phyloP scores from a whole-genome alignment of 2,113 vertebrate genomes.

The Varanus salvator region DNA sequence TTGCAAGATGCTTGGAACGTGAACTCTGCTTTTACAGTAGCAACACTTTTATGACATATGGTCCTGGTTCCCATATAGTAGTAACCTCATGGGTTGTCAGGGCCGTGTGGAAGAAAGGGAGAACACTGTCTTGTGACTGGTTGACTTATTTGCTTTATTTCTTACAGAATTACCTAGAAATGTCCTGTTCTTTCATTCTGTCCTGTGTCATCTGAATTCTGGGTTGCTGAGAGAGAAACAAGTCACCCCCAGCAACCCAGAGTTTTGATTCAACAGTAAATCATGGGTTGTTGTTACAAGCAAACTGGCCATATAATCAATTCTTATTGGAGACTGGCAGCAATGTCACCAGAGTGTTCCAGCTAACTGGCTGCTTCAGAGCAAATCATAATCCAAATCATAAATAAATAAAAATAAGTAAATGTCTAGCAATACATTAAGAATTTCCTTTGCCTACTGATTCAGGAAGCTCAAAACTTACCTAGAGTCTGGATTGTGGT shows the following conservation, averaged over 20 bases:
- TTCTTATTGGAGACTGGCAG: not conserved
- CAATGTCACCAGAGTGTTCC: not conserved
- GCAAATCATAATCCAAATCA: conserved; percentile 12
- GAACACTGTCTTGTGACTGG: too few relatives aligned
- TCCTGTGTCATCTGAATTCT: too few relatives aligned
- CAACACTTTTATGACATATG: not conserved
- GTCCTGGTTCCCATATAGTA: too few relatives aligned
- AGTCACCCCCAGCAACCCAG: too few relatives aligned
- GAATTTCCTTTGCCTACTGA: not conserved
- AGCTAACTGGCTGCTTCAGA: conserved; percentile 5
- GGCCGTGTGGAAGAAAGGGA: not conserved
- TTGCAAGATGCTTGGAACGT: not conserved
- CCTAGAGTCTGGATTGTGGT: not conserved
- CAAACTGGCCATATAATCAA: not conserved
- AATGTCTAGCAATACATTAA: conserved; percentile 1
- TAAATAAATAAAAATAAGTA: not conserved
- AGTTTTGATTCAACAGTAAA: too few relatives aligned
- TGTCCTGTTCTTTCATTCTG: too few relatives aligned
- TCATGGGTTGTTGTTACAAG: too few relatives aligned
- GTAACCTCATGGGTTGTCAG: too few relatives aligned
- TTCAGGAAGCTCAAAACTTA: not conserved
- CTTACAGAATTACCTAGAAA: too few relatives aligned
- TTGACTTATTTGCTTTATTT: too few relatives aligned
- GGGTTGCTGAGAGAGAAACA: too few relatives aligned
- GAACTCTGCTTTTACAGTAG: not conserved